Evolutionary conservation across 2,113 vertebrate genomes (phyloP), one percentile per base, ranked within the genome.

Genomic region (Psammodynastes pulverulentus): DNA sequence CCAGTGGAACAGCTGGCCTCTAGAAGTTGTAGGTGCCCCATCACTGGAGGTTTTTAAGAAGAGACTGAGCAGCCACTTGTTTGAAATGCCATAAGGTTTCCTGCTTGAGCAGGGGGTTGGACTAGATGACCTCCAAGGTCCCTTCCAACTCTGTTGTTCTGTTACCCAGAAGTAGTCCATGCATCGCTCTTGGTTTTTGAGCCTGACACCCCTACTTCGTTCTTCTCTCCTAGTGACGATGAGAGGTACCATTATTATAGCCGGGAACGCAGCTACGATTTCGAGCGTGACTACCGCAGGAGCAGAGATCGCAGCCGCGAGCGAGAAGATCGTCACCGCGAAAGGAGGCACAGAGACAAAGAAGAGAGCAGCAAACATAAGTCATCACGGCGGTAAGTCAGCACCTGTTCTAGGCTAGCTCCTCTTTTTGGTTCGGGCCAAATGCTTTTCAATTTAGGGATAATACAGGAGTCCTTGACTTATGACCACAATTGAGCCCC

Each of bases 281-380:
- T 97, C 0, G 97, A 98, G 94, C 95, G 95, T 0, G 97, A 97
- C 89, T 97, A 97, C n/a, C 97, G 94, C 13, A 93, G 96, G 51
- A 96, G 96, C 39, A 93, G 95, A 4, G 97, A 97, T 15, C 95
- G 94, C 90, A 97, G 96, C 93, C 46, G 95, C 24, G 96, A 98
- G 88, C 94, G 95, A 0, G 97, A 98, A 93, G 97, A 98, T 79
- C 95, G 96, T 0, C 96, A 97, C 90, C 95, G 96, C 0, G 97
- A 98, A 93, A 96, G 96, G 91, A 86, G 96, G 87, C 97, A 97
- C 90, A 49, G 96, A 0, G 96, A 98, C 92, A 97, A 97, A 51
- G 98, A 98, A 91, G 97, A 97, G 88, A 89, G 96, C 93, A 93
- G 94, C 92, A 98, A 97, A 94, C 97, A 97, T 93, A 97, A 97